phyloP scores from a whole-genome alignment of 1,140 invertebrate species.

The Platorchestia sp. region DNA sequence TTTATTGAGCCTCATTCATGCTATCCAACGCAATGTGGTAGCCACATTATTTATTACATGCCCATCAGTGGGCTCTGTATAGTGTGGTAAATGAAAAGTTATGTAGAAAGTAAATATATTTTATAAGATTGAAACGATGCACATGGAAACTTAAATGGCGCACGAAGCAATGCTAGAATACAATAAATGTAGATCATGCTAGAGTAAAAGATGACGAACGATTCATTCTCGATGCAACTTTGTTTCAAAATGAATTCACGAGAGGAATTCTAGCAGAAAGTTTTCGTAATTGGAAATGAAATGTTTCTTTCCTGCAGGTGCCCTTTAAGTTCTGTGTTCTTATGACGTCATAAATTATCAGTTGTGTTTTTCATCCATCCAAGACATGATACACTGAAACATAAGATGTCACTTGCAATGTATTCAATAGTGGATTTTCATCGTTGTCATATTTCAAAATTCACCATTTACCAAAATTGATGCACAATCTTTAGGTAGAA shows the following conservation, averaged over 20 bases:
- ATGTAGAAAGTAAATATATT: conserved; percentile 46
- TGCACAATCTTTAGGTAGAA: too few relatives aligned
- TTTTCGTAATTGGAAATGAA: background rate
- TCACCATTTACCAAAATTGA: too few relatives aligned
- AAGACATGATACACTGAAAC: too few relatives aligned
- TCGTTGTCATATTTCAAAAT: too few relatives aligned
- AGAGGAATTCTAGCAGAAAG: background rate
- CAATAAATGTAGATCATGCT: background rate
- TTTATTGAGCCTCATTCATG: background rate
- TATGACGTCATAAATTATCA: too few relatives aligned
- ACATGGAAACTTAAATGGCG: conserved; percentile 33
- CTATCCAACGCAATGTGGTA: background rate
- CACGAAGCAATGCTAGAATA: background rate
- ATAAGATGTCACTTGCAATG: too few relatives aligned
- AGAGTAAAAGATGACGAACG: background rate
- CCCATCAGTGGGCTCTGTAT: background rate
- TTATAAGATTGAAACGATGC: conserved; percentile 45
- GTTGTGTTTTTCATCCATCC: too few relatives aligned
- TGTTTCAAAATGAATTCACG: background rate
- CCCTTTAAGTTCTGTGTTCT: too few relatives aligned
- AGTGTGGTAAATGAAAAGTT: background rate
- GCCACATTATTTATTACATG: background rate
- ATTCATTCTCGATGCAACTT: background rate
- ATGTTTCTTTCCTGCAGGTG: too few relatives aligned
- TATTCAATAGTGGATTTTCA: too few relatives aligned